Evolutionary conservation across 2,888 invertebrate species (phyloP), one percentile per base, ranked within the genome.

Genomic region (Polia nebulosa): DNA sequence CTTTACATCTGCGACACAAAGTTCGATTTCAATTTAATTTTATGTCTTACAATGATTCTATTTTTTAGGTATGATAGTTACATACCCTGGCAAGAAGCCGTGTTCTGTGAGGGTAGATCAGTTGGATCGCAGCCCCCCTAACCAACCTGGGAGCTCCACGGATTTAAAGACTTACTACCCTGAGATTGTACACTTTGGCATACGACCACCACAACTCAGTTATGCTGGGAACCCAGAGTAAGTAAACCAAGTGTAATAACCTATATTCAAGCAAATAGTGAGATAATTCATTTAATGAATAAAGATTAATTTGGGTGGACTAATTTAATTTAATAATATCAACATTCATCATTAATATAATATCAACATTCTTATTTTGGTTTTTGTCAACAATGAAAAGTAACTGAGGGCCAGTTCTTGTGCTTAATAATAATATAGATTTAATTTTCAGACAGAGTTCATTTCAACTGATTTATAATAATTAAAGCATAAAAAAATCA

Each of bases 81-180:
- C 98, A 0, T 98, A 97, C 88, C 99, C 99, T 0, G 99, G 99
- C 0, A 98, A 98, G 94, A 99, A 99, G 88, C 99, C 99, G 0
- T 98, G 98, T 87, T 98, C 99, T 0, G 97, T 99, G 7, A 97
- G 99, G 25, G 98, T 99, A 1, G 99, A 99, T 94, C 99, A 99
- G 88, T 91, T 99, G 52, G 99, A 99, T 93, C 96, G 99, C 17
- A 98, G 98, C 85, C 96, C 94, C 1, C 93, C 95, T 0, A 74
- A 58, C 22, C 83, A 85, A 1, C 57, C 63, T 0, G 88, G 89
- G n/a, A 65, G 67, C n/a, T 20, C 83, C 0, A 78, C 76, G 4
- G 87, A 88, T 2, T 6, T 76, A 0, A 91, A 87, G 49, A 83
- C 74, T 0, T 93, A 91, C 70, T 98, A 97, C 89, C 98, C 98